Base-by-base conservation (phyloP, 2,888 invertebrate genomes). In the Macrostomum cliftonense region DNA sequence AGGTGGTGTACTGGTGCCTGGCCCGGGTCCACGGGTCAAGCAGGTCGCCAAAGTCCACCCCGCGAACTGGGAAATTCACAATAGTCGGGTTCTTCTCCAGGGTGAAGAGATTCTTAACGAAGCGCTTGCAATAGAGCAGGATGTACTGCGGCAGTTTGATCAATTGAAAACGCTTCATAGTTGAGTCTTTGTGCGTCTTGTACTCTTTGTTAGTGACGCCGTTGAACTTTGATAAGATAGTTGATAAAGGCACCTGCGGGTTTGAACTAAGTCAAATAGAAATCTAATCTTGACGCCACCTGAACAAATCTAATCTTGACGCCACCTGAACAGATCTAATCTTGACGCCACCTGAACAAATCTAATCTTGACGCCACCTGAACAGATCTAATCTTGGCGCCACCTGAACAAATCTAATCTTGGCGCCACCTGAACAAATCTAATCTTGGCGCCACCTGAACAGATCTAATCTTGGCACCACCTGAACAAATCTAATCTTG, bases 21-120 rank as follows among this genome's bases (percentile, higher is more conserved):
- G 61, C 61, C 50, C 59, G 57, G 52, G 82, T 77, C 69, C 87
- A 86, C 1, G 83, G 79, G 0, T 86, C 82, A 44, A 97, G 71
- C 59, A 91, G 82, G 61, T 97, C 95, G 13, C 86, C 88, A 70
- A 97, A 86, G 71, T 97, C 95, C 2, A 97, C 84, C 68, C 91
- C 89, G 67, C 88, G 89, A 64, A 40, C 43, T 2, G 97, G 97
- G 68, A 99, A 99, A 70, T 99, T 99, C 2, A 99, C 95, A 63
- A 99, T 99, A 0, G 97, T 99, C 1, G 93, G 93, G 75, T 99
- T 99, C 72, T 99, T 99, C 70, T 99, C 97, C 16, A 91, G 78
- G 63, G 91, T 97, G 73, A 95, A 99, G 7, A 89, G 91, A 67
- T 97, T 99, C 72, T 91, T 97, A 1, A 91, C 93, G 69, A 99